Conservation (phyloP, 2,113 vertebrate species). For the Pteropus alecto region DNA sequence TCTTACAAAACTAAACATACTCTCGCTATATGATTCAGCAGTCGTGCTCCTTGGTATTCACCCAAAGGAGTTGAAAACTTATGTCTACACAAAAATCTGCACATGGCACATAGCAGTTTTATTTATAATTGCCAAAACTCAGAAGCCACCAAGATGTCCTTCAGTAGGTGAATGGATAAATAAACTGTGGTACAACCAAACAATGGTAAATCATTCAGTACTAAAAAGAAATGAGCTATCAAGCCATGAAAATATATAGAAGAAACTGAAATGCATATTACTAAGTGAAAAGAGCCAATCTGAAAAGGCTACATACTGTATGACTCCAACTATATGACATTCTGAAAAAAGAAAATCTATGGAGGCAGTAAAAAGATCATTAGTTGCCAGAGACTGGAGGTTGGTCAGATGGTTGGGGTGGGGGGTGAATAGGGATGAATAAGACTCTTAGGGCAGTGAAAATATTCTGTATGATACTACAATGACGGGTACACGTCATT, state of each 20-base stretch:
- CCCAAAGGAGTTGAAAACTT: background rate
- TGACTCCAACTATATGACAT: background rate
- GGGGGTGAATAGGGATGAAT: background rate
- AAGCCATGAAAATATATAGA: background rate
- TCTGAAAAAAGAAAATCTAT: background rate
- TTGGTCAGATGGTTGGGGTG: background rate
- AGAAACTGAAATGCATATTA: background rate
- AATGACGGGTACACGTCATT: background rate
- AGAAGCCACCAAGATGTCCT: background rate
- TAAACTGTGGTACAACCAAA: background rate
- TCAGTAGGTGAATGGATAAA: background rate
- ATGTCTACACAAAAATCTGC: background rate
- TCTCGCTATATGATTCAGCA: background rate
- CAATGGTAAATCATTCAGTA: background rate
- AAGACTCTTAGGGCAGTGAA: background rate
- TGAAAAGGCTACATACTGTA: background rate
- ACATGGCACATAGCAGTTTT: background rate
- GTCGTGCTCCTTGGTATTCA: background rate
- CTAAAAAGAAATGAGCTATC: background rate
- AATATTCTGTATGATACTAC: background rate
- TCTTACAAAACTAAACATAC: background rate
- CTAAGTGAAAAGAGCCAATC: background rate
- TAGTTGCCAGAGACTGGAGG: background rate
- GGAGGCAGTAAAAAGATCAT: background rate
- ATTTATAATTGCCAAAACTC: background rate